phyloP scores from a whole-genome alignment of 1,140 invertebrate genomes.

The Drosophila repleta region DNA sequence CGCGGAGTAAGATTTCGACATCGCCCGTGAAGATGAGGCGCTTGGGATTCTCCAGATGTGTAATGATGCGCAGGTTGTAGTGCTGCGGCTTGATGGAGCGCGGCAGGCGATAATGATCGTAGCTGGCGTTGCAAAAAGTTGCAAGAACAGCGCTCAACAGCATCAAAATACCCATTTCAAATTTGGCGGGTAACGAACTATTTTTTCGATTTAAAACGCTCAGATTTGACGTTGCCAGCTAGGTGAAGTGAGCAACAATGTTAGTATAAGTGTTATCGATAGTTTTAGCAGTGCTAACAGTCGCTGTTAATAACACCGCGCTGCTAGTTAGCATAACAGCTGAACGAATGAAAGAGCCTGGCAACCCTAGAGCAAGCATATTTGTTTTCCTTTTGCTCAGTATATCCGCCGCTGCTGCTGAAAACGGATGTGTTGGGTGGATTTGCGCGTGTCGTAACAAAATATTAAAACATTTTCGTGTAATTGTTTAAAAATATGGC shows the following conservation, averaged over 20 bases:
- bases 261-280: neutral
- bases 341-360: slow-evolving; percentile 11
- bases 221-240: slow-evolving; percentile 9
- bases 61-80: slow-evolving; percentile 88
- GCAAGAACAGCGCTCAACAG: slow-evolving; percentile 7
- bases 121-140: slow-evolving; percentile 26
- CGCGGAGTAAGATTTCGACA: slow-evolving; percentile 86
- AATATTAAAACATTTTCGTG: slow-evolving; percentile 36
- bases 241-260: neutral
- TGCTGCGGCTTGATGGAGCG: slow-evolving; percentile 86
- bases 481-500: slow-evolving; percentile 17
- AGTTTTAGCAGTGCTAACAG: neutral
- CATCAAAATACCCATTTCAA: slow-evolving; percentile 23
- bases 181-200: neutral
- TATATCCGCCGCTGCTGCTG: slow-evolving; percentile 41
- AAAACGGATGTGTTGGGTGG: slow-evolving; percentile 26
- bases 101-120: slow-evolving; percentile 86
- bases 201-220: slow-evolving; percentile 35
- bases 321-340: slow-evolving; percentile 36
- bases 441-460: slow-evolving; percentile 1
- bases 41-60: slow-evolving; percentile 85
- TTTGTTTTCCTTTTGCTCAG: slow-evolving; percentile 42
- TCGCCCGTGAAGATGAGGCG: slow-evolving; percentile 84
- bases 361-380: slow-evolving; percentile 5
- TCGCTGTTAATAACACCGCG: slow-evolving; percentile 1